Base-by-base conservation (phyloP, 37 sponge, comb jelly and placozoan genomes). In the Agelas oroides region DNA sequence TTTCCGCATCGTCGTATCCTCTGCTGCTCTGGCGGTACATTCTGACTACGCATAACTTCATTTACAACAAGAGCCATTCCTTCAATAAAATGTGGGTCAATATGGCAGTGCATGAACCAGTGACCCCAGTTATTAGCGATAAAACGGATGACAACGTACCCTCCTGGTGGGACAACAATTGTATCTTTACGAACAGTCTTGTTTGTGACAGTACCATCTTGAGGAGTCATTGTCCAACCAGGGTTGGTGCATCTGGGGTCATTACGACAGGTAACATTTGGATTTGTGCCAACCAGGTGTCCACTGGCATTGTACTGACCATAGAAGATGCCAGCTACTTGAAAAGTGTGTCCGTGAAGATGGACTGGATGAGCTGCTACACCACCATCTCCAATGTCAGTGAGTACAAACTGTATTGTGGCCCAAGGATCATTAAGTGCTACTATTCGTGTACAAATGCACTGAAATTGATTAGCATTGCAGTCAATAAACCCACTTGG, bases 381-480 rank as follows among this genome's bases (percentile, higher is more conserved):
- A 6, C 1, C 11, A 20, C 34, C 39, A 32, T 16, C 40, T 18
- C 55, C 31, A 70, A 46, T 34, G 5, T 5, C 20, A 17, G 38
- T 25, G 60, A 70, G 40, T 2, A 73, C 74, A 2, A 83, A 30
- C 38, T 41, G 73, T 23, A 83, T n/a, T n/a, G n/a, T n/a, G 25
- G 74, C 73, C 15, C n/a, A 17, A 21, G 39, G 28, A 56, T 33
- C 46, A 21, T 64, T 15, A 11, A 73, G 21, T 24, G 62, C 39
- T 2, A 80, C 46, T 3, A 79, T 30, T 53, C 79, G 64, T 1
- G 38, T 46, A 46, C 87, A 87, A 32, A 39, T 38, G 40, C 84
- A 84, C 17, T 5, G 31, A 0, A 0, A 16, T 17, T 59, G 54
- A 2, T 36, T 20, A 35, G 56, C 62, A 30, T 41, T 59, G 58